Evolutionary conservation across 2,888 invertebrate species (phyloP).

Genomic region (Theretra japonica): DNA sequence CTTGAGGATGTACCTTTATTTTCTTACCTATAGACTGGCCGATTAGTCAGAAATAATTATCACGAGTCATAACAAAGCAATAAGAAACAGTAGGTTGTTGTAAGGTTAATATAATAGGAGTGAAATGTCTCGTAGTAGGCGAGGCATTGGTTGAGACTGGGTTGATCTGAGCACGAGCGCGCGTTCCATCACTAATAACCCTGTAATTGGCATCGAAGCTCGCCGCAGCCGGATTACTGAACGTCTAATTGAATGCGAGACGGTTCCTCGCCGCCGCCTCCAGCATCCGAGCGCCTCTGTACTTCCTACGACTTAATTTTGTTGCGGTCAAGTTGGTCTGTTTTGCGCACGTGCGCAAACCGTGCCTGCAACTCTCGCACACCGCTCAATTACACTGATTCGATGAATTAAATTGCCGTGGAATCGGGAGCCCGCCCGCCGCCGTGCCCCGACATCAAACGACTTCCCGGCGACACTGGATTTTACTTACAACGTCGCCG

Average conservation of each 20-base stretch:
- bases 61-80: neutral
- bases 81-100: neutral
- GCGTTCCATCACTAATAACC: constrained; percentile 80
- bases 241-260: constrained; percentile 85
- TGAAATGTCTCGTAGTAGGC: constrained; percentile 45
- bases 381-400: constrained; percentile 72
- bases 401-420: constrained; percentile 76
- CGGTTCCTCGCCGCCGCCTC: constrained; percentile 62
- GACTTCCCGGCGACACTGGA: constrained; percentile 63
- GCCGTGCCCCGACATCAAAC: constrained; percentile 73
- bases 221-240: constrained; percentile 82
- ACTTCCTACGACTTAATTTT: constrained; percentile 66
- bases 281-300: constrained; percentile 48
- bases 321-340: constrained; percentile 78
- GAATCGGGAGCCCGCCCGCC: constrained; percentile 56
- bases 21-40: neutral
- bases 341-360: constrained; percentile 71
- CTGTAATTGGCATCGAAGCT: constrained; percentile 85
- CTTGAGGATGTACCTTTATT: neutral
- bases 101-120: constrained; percentile 43
- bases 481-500: constrained; percentile 61
- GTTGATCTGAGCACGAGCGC: constrained; percentile 63
- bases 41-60: too few relatives aligned
- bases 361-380: constrained; percentile 52
- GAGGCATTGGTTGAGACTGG: constrained; percentile 50